Percentiles rank a stretch among this genome's conserved stretches.
Conservation (phyloP, 2,113 vertebrate genomes). For the Callocephalon fimbriatum region DNA sequence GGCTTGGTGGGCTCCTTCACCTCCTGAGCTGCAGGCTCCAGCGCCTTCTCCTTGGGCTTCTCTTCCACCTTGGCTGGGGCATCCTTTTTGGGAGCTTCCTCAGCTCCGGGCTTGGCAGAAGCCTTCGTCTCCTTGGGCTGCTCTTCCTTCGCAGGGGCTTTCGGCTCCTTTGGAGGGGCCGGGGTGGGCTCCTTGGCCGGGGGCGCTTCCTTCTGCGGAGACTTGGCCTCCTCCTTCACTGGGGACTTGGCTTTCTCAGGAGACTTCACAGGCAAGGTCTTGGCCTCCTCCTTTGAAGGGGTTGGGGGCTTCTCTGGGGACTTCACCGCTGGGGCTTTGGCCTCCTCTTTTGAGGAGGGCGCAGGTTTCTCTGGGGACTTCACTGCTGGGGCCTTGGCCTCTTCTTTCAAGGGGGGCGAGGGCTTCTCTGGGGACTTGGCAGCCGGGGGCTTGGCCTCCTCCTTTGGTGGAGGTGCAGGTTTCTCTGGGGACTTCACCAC, state of each 20-base stretch:
- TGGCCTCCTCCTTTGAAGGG: slow-evolving; percentile 18
- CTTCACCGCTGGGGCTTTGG: slow-evolving; percentile 4
- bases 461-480: rapidly evolving
- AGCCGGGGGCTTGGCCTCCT: neutral
- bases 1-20: slow-evolving; percentile 44
- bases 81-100: slow-evolving; percentile 66
- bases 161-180: neutral
- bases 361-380: slow-evolving; percentile 44
- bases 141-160: neutral
- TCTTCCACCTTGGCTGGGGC: slow-evolving; percentile 49
- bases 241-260: slow-evolving; percentile 18
- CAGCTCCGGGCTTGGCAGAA: neutral
- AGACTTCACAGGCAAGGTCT: neutral
- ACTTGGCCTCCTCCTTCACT: neutral
- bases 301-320: slow-evolving; percentile 62
- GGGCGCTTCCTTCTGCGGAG: neutral
- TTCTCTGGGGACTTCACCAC: neutral
- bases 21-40: slow-evolving; percentile 58
- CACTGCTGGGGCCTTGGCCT: rapidly evolving
- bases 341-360: slow-evolving; percentile 46
- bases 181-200: neutral
- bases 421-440: slow-evolving; percentile 63
- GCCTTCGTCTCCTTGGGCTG: neutral
- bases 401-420: neutral
- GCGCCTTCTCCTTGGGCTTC: slow-evolving; percentile 65